Percentiles rank a stretch among this genome's conserved stretches.
These are phyloP conservation scores for Oscheius sp. DNA, from an alignment of 2,888 invertebrate species.

Conservation along the genomic window DNA sequence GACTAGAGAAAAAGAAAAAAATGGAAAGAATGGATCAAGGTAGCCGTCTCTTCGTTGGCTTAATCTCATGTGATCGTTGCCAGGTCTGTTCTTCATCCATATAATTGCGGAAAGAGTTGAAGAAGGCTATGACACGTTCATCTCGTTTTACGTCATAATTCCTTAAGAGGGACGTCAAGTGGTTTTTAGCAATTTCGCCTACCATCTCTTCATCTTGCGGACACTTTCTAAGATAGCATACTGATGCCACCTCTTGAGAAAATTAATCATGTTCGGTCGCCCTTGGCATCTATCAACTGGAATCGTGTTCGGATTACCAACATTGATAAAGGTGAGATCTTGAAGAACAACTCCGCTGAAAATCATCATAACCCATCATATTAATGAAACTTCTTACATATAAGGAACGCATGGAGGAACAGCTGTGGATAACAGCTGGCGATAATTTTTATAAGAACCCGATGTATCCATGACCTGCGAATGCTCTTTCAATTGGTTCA, in stretches of 20 bases:
- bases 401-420: slow-evolving; percentile 98
- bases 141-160: slow-evolving; percentile 91
- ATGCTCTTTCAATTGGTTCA: slow-evolving; percentile 76
- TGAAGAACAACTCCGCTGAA: slow-evolving; percentile 92
- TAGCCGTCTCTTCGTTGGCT: slow-evolving; percentile 76
- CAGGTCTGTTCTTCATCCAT: slow-evolving; percentile 97
- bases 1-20: not conserved
- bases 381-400: slow-evolving; percentile 80
- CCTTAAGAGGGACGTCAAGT: slow-evolving; percentile 73
- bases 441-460: slow-evolving; percentile 95
- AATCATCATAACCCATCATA: not conserved
- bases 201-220: slow-evolving; percentile 96
- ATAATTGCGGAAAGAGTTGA: slow-evolving; percentile 94
- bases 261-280: slow-evolving; percentile 79
- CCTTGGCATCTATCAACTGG: slow-evolving; percentile 77
- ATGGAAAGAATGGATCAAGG: not conserved
- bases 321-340: slow-evolving; percentile 97
- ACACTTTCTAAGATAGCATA: slow-evolving; percentile 97
- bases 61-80: slow-evolving; percentile 95
- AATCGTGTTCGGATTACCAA: slow-evolving; percentile 90
- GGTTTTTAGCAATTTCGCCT: too few species aligned
- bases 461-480: slow-evolving; percentile 95
- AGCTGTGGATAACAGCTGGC: slow-evolving; percentile 90
- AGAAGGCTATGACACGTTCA: slow-evolving; percentile 90
- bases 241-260: slow-evolving; percentile 98